Percentiles rank a stretch among this genome's conserved stretches.
Conservation (phyloP, 2,113 vertebrate species). For the Oreochromis tanganicae region DNA sequence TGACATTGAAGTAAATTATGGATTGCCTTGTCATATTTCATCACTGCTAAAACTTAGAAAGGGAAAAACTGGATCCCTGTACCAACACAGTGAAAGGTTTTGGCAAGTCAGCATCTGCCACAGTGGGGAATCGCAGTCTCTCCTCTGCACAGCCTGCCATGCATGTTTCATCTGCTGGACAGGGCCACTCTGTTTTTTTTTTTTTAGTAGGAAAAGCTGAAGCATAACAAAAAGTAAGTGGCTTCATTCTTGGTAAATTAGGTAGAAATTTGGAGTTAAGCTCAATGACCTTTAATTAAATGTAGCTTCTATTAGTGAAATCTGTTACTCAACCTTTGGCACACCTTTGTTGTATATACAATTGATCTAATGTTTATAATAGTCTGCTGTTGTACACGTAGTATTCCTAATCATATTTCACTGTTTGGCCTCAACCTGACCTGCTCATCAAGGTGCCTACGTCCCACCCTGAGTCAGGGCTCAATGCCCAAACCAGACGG, state of each 20-base stretch:
- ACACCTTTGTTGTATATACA: background rate
- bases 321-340: background rate
- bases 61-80: background rate
- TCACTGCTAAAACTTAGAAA: background rate
- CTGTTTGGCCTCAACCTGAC: background rate
- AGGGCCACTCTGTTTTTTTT: background rate
- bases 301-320: background rate
- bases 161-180: background rate
- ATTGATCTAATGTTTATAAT: background rate
- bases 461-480: constrained; percentile 20
- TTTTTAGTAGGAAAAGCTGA: background rate
- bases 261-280: background rate
- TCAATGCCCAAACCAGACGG: constrained; percentile 15
- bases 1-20: constrained; percentile 1
- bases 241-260: background rate
- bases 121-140: background rate
- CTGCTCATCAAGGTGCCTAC: constrained; percentile 15
- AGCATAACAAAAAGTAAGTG: background rate
- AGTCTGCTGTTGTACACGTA: background rate
- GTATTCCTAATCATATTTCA: constrained; percentile 25
- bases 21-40: constrained; percentile 36
- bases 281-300: background rate
- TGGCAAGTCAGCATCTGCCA: background rate
- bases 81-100: background rate
- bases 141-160: background rate